Base-by-base conservation (phyloP, 2,113 vertebrate species). In the Xiphophorus couchianus region DNA sequence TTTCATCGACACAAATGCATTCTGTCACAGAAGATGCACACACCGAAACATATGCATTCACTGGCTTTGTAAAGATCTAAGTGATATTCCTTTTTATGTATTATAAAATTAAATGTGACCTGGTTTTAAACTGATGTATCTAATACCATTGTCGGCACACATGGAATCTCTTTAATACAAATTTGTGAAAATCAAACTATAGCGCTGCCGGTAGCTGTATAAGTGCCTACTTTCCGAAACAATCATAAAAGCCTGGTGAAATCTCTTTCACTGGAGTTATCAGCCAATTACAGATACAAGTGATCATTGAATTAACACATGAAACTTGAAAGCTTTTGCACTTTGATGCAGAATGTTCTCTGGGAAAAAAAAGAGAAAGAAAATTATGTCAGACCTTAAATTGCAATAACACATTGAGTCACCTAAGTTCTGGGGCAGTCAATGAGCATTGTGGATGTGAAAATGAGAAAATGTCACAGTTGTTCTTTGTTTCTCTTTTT, bases 251-350 rank as follows among this genome's bases (percentile, higher is more conserved):
- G 84, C 89, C 71, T 54, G 65, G 86, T 88, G 86, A 92, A 90
- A 92, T 88, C 85, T 84, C 83, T 89, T 84, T 81, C 61, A 37
- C 85, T 88, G 65, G 87, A 77, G 87, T 82, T 80, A 88, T 86
- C 87, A 89, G 86, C 68, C 87, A 90, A 90, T 94, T 91, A 90
- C 72, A 91, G 83, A 89, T 93, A 92, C 80, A 91, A 93, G 89
- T 91, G 88, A 92, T 84, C 84, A 90, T 85, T 90, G 84, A 93
- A 93, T 90, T 91, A 92, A 81, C 89, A 91, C 88, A 69, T 82
- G 84, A 71, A 91, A 93, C 88, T 91, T 93, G 82, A 93, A 91
- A 90, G 90, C 90, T 91, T 93, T 93, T 92, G 90, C 90, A 91
- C 87, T 90, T 85, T 85, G 83, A 88, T 91, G 85, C 78, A 87